Evolutionary conservation across 2,113 vertebrate genomes (phyloP), one percentile per base, ranked within the genome.

Genomic region (Cephalophus harveyi): DNA sequence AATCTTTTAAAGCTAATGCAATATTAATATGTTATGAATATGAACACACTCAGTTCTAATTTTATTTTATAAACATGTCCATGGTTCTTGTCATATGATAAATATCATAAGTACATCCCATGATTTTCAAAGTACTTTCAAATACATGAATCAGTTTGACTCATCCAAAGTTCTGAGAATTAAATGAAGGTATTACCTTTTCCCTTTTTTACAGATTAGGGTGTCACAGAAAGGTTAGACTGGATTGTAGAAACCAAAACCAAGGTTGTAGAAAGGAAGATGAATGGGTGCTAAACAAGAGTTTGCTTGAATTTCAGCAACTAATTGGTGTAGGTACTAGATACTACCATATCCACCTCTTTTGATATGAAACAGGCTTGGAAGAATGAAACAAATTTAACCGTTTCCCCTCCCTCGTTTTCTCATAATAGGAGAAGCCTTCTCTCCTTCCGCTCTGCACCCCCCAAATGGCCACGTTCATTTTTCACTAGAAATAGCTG

Each of bases 81-180:
- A 64, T 60, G 48, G n/a, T 92, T 40, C 30, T 93, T 96, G 21
- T 64, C 87, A 52, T 71, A 6, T 71, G 43, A 16, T 92, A 81
- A 64, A 7, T 83, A 64, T 84, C 67, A 50, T 27, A 76, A 86
- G 6, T 50, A 5, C 52, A 87, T 93, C 89, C 74, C 21, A 87
- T 91, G 50, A 23, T 71, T 89, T 94, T 40, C 27, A 87, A 92
- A 74, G 62, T 91, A 86, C 87, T 89, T 96, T 93, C 48, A 94
- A 90, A 82, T 91, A 36, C 3, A 50, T 54, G 30, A 36, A 43
- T 60, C 36, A 62, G 15, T 94, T 89, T 71, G 67, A 62, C 27
- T 52, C 28, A 57, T 13, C 11, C 25, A 54, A 27, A 86, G 8
- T 12, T 62, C 43, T 3, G 21, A 50, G n/a, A 40, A 55, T 87